Base-by-base conservation (phyloP, 1,140 invertebrate genomes). In the Drosophila quadrilineata region DNA sequence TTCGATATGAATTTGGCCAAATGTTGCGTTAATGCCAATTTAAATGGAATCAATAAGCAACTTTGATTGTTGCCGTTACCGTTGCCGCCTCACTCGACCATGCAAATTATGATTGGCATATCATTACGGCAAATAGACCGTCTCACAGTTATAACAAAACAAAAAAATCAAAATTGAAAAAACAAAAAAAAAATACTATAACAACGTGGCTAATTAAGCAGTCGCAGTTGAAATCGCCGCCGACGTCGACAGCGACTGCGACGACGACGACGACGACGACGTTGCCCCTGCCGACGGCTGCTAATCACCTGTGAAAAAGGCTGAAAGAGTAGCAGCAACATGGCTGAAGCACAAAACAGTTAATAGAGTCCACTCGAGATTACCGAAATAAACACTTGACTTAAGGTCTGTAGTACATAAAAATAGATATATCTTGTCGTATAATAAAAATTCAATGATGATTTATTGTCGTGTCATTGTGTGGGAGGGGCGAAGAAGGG, bases 271-370 rank as follows among this genome's bases (percentile, higher is more conserved):
- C n/a, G n/a, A n/a, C n/a, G n/a, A n/a, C n/a, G n/a, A n/a, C n/a
- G n/a, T n/a, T n/a, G n/a, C n/a, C n/a, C n/a, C n/a, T n/a, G n/a
- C n/a, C n/a, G n/a, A n/a, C n/a, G n/a, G n/a, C n/a, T n/a, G n/a
- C 77, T 82, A 80, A 75, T 80, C 76, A 80, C 76, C 77, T 84
- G 76, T 76, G 76, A 84, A 80, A 82, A 77, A 57, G 54, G 36
- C 38, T 71, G 54, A 64, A 58, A 79, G n/a, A 77, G 76, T 56
- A 45, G 33, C 35, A 64, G 43, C 58, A 56, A 77, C 79, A 80
- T 52, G 45, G 41, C 29, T 58, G 49, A 67, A 62, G 84, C 31
- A 21, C 41, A 14, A 56, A 43, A 52, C 31, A 40, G 50, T 46
- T 31, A 10, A 31, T 17, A 14, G 17, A 33, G 45, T n/a, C 17